phyloP scores from a whole-genome alignment of 1,140 invertebrate genomes.

The Oedothorax gibbosus region DNA sequence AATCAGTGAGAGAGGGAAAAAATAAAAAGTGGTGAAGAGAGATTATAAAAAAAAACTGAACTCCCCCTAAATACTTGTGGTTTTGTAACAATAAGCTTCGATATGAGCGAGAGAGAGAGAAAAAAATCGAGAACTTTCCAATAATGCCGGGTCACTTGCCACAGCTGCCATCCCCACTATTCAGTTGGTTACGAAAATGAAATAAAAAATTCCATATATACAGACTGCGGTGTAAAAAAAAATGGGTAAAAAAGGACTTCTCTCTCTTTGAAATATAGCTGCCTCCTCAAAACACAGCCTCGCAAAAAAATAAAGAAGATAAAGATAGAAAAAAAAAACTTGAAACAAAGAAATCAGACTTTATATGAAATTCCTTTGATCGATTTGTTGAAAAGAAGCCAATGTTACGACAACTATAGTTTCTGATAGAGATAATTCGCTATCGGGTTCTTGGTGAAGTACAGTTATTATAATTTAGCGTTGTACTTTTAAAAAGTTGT shows the following conservation, averaged over 20 bases:
- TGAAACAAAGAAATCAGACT: slow-evolving; percentile 7
- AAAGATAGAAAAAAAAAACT: neutral
- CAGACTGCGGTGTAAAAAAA: neutral
- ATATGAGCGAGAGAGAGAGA: slow-evolving; percentile 15
- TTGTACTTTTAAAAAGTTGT: too few species aligned
- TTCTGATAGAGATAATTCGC: too few species aligned
- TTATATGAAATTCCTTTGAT: slow-evolving; percentile 40
- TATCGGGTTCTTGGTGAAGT: too few species aligned
- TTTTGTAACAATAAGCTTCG: slow-evolving; percentile 28
- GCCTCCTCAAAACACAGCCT: neutral
- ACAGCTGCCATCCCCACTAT: slow-evolving; percentile 14
- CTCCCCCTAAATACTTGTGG: slow-evolving; percentile 32
- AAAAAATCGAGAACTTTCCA: slow-evolving; percentile 32
- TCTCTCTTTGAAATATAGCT: slow-evolving; percentile 20
- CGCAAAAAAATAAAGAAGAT: neutral
- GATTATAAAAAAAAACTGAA: neutral
- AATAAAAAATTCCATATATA: neutral
- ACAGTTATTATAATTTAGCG: too few species aligned
- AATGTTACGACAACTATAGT: slow-evolving; percentile 20
- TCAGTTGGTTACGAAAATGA: slow-evolving; percentile 26
- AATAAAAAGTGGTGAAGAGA: too few species aligned
- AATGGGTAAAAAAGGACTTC: slow-evolving; percentile 2
- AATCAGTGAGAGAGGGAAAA: too few species aligned
- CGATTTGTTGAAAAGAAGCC: slow-evolving; percentile 45
- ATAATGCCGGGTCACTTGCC: slow-evolving; percentile 37